Evolutionary conservation across 2,888 invertebrate species (phyloP).

Genomic region (Hydrotaea cyrtoneurina): DNA sequence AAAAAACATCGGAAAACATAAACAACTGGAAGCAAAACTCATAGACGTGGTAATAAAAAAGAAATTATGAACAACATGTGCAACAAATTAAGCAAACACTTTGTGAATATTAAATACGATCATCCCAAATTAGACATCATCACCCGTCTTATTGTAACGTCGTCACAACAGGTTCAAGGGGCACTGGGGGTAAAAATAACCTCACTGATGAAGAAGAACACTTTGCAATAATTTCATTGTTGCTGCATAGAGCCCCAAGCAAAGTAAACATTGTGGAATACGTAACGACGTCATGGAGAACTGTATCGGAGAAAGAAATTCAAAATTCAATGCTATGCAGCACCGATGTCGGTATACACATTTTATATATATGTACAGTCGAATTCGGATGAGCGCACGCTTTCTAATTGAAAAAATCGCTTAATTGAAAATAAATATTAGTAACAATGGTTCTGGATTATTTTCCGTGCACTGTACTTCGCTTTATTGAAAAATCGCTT

Average conservation of each 20-base stretch:
- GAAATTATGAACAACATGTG: slow-evolving; percentile 35
- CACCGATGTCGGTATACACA: too few relatives aligned
- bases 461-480: too few relatives aligned
- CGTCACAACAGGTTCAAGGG: too few relatives aligned
- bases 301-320: too few relatives aligned
- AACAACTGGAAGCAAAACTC: slow-evolving; percentile 5
- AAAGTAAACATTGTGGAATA: not conserved
- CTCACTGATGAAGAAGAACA: not conserved
- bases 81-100: slow-evolving; percentile 37
- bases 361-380: too few relatives aligned
- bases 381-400: too few relatives aligned
- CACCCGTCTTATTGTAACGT: not conserved
- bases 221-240: not conserved
- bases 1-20: not conserved
- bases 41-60: slow-evolving; percentile 2
- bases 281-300: not conserved
- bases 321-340: too few relatives aligned
- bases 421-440: too few relatives aligned
- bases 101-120: slow-evolving; percentile 42
- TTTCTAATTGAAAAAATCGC: too few relatives aligned
- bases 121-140: not conserved
- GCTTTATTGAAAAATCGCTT: too few relatives aligned
- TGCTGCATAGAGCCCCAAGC: not conserved
- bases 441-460: too few relatives aligned
- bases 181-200: not conserved